Base-by-base conservation (phyloP, 2,888 invertebrate species). In the Clitarchus hookeri region DNA sequence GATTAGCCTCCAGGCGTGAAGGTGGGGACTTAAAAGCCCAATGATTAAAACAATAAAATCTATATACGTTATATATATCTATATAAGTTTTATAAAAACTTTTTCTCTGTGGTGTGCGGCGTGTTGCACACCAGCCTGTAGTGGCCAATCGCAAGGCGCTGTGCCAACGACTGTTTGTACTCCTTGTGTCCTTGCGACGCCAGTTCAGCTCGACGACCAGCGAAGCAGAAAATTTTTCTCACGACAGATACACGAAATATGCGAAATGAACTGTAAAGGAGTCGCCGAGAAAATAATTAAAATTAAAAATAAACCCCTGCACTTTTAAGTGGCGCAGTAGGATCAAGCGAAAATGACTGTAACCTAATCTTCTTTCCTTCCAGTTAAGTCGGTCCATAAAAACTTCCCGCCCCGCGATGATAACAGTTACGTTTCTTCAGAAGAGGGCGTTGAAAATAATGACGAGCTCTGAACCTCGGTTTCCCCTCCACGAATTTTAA, bases 381-480 rank as follows among this genome's bases (percentile, higher is more conserved):
- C 65, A 23, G 65, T 23, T 65, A 65, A 65, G 65, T 65, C 8
- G 65, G 13, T 0, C 65, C 65, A 65, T 65, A 65, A 65, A 65
- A 65, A 65, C 16, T 65, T 65, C 65, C 65, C 65, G 65, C 65
- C 65, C 12, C 65, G 19, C 65, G 3, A 19, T 65, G 65, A 65
- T 65, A 65, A 65, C 65, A 65, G 23, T 65, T 65, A 65, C 65
- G 16, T 65, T 65, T 65, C 65, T 65, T 65, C n/a, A 16, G 16
- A 65, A 65, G 65, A 65, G 65, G 65, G 65, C 23, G 65, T 65
- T 65, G 65, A 19, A 65, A 65, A 65, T 65, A 65, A 65, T 65
- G 65, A 65, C 65, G 65, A 19, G 65, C 65, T 65, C n/a, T 65
- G 6, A 65, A 65, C 12, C 65, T 65, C 65, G 23, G 65, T n/a